These are phyloP conservation scores for Bothrops jararaca DNA, from an alignment of 2,113 vertebrate genomes.

Conservation along the genomic window DNA sequence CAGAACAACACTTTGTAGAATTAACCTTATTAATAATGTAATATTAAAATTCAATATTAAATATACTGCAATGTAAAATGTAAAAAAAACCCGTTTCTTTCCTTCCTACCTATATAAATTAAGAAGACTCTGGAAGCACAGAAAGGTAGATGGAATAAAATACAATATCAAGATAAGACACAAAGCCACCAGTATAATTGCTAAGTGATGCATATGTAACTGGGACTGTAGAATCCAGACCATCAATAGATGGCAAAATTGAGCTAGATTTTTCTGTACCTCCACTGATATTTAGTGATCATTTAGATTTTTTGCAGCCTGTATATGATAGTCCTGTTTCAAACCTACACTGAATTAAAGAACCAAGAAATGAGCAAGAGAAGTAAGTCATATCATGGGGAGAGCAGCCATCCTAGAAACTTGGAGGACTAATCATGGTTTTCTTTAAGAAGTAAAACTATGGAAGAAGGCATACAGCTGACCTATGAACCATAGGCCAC, in stretches of 20 bases:
- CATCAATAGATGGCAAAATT: background rate
- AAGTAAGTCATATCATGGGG: background rate
- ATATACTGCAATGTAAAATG: background rate
- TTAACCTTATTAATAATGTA: background rate
- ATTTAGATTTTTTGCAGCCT: background rate
- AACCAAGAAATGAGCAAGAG: background rate
- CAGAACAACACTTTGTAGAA: background rate
- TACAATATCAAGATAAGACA: background rate
- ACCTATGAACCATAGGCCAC: background rate
- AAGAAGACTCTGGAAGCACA: background rate
- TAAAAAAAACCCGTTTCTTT: background rate
- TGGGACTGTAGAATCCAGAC: background rate
- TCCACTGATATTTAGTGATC: background rate
- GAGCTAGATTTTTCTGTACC: background rate
- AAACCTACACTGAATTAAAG: background rate
- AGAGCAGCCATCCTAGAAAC: background rate
- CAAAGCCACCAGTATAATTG: background rate
- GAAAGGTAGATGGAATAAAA: too few species aligned
- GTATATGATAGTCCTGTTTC: background rate
- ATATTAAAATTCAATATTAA: background rate
- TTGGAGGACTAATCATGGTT: background rate
- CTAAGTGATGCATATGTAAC: background rate
- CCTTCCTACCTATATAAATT: background rate
- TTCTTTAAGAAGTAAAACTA: background rate
- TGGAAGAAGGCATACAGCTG: background rate